Evolutionary conservation across 37 sponge, comb jelly and placozoan genomes (phyloP), one percentile per base, ranked within the genome.

Genomic region (Tethya wilhelma): DNA sequence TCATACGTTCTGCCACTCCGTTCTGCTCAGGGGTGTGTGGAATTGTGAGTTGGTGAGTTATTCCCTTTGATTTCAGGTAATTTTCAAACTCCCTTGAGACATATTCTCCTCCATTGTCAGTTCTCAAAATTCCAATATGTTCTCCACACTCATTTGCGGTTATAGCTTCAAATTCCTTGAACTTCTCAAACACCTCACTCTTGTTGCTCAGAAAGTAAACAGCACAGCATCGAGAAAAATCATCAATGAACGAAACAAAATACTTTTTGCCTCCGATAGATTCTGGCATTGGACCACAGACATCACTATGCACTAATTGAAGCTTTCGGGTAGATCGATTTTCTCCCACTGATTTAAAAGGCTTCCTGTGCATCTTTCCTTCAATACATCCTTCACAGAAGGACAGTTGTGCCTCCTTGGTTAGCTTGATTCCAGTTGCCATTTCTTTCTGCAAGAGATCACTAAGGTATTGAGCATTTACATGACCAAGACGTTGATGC

Each of bases 191-290:
- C n/a, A 76, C 89, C 69, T 82, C 77, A 30, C 77, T 76, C 53
- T 87, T 87, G 9, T 75, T 32, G 25, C 41, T 74, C 45, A 87
- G 56, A 43, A 82, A 88, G 59, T 82, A 82, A 14, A 88, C 79
- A 39, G 64, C 67, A 53, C 77, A 75, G 71, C 79, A 88, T 60
- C 84, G 33, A 26, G 89, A 82, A 45, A 70, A 88, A 58, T 88
- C 89, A 71, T 77, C 89, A 41, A 88, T 88, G 37, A 76, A 82
- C 17, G 89, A 77, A 12, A 88, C 83, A 76, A 88, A 88, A 70
- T 88, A 88, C 45, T 82, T 88, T 39, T 39, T 37, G 17, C 84
- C 84, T 30, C 89, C 89, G 25, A 60, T n/a, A 11, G 77, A 81
- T 25, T 88, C 83, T 20, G 4, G 77, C 77, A 87, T 81, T 36